Conservation (phyloP, 2,797 vertebrate genomes). For the Molossus alvarezi region DNA sequence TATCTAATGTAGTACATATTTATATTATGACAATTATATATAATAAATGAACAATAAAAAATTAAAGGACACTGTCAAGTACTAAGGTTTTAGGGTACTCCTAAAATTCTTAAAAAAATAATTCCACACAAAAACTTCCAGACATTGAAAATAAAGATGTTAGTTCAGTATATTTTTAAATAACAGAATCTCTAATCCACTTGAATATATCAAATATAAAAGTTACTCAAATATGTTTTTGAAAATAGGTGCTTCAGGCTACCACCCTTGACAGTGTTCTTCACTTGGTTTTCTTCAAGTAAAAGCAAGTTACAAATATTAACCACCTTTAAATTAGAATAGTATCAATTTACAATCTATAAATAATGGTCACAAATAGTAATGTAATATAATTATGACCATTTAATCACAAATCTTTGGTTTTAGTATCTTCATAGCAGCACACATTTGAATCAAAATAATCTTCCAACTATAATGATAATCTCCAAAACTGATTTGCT, state of each 20-base stretch:
- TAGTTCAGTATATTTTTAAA: conserved; percentile 22
- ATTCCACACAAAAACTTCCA: conserved; percentile 57
- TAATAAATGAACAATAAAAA: conserved; percentile 27
- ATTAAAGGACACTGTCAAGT: conserved; percentile 81
- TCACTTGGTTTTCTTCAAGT: conserved; percentile 62
- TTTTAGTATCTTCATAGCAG: conserved; percentile 49
- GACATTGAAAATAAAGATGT: conserved; percentile 59
- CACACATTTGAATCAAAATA: conserved; percentile 54
- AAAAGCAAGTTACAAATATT: conserved; percentile 46
- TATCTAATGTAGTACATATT: background rate
- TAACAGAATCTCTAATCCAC: conserved; percentile 27
- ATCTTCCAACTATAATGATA: conserved; percentile 47
- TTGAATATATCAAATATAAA: conserved; percentile 71
- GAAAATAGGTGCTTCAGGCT: conserved; percentile 68
- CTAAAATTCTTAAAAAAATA: background rate
- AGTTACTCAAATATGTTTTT: conserved; percentile 41
- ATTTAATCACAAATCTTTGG: conserved; percentile 40
- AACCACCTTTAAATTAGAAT: conserved; percentile 49
- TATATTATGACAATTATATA: conserved; percentile 23
- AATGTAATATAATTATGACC: conserved; percentile 55
- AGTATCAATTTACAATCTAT: conserved; percentile 6
- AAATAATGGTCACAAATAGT: conserved; percentile 41
- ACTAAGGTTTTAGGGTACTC: conserved; percentile 9
- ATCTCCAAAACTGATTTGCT: conserved; percentile 61
- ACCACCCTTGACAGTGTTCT: conserved; percentile 73